Percentiles rank a stretch among this genome's conserved stretches.
phyloP scores from a whole-genome alignment of 2,888 invertebrate genomes.

The Neelides folsomi region DNA sequence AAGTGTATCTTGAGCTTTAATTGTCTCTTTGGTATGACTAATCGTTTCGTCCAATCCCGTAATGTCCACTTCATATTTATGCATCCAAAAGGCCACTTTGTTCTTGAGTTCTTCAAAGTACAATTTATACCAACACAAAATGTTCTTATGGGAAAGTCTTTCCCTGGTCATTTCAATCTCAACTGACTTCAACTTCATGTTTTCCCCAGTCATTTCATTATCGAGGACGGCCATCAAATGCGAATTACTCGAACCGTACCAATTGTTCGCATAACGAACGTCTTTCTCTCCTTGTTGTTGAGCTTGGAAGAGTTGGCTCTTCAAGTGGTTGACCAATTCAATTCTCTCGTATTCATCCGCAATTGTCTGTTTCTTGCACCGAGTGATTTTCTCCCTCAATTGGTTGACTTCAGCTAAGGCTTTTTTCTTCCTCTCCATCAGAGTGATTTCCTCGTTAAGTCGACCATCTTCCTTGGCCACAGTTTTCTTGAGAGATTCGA shows the following conservation, averaged over 20 bases:
- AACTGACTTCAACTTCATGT: conserved; percentile 11
- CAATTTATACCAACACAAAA: conserved; percentile 24
- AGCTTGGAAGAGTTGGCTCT: conserved; percentile 21
- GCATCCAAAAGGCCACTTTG: conserved; percentile 43
- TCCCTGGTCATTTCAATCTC: conserved; percentile 22
- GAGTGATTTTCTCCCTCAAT: conserved; percentile 10
- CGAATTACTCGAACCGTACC: conserved; percentile 19
- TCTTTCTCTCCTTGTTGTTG: conserved; percentile 19
- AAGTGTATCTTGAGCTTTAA: conserved; percentile 18
- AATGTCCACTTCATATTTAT: conserved; percentile 45
- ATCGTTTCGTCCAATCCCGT: conserved; percentile 43
- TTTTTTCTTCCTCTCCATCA: conserved; percentile 12
- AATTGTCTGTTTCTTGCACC: conserved; percentile 15
- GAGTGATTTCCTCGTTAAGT: conserved; percentile 11
- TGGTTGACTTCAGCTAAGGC: conserved; percentile 3
- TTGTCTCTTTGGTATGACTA: conserved; percentile 40
- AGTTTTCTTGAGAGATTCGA: conserved; percentile 10
- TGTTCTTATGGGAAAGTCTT: conserved; percentile 21
- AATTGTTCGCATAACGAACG: conserved; percentile 15
- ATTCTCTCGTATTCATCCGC: conserved; percentile 15
- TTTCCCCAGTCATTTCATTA: conserved; percentile 8
- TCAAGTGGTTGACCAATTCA: conserved; percentile 21
- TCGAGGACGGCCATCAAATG: conserved; percentile 8
- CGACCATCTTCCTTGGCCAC: conserved; percentile 11
- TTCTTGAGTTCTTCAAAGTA: conserved; percentile 37